Evolutionary conservation across 2,888 invertebrate genomes (phyloP), one percentile per base, ranked within the genome.

Genomic region (Lithophane semibrunnea): DNA sequence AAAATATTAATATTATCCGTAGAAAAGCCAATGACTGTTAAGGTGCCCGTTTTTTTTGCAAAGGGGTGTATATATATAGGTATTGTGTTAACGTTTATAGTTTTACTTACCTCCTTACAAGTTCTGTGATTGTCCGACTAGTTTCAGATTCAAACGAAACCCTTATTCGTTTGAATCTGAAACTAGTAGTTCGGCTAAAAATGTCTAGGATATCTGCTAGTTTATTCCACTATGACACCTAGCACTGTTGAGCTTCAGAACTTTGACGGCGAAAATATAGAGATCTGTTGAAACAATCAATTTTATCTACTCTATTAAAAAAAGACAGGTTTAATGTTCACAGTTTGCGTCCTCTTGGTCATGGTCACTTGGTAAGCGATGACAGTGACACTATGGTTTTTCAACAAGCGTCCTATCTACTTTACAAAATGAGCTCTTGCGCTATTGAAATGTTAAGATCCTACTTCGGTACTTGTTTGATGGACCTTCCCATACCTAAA

Each of bases 381-480:
- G 52, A 54, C 37, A 16, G 49, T 63, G 52, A 54, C 37, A 16
- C 70, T 44, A 18, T 10, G 52, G 52, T 21, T 54, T 77, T 54
- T 47, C 79, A 42, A 52, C 0, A 18, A 54, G 16, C 37, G 54
- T 70, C 58, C 29, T n/a, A n/a, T n/a, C n/a, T 16, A 49, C 37
- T 47, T 37, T 44, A 47, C 44, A 16, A 18, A 24, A 47, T 37
- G 44, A 29, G n/a, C 16, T 29, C 61, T 21, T 60, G 3, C 8
- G 18, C 79, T 79, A 37, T 24, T 70, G 61, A 37, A 54, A 79
- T 79, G 13, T 37, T 61, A 47, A 24, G 0, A 54, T 63, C 24
- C 80, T 54, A 54, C 24, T 64, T 44, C 18, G 52, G 13, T 65
- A 44, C 8, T 21, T 13, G 49, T 64, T 42, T 29, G n/a, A 9